These are phyloP conservation scores for Papilio xuthus DNA, from an alignment of 1,140 invertebrate species.

Conservation along the genomic window DNA sequence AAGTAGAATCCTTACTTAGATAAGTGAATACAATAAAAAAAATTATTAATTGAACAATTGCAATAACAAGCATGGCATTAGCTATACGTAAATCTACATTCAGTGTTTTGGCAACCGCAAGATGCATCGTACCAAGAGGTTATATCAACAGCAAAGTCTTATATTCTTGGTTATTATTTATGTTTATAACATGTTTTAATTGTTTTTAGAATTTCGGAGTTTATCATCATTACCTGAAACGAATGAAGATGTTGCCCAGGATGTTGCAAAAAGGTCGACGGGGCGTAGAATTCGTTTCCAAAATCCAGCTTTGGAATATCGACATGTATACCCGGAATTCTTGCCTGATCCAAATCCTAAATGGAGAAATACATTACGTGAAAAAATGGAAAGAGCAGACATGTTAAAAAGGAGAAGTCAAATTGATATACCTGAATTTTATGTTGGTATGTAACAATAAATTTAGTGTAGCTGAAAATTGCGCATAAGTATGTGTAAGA, in stretches of 20 bases:
- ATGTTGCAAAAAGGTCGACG: slow-evolving; percentile 42
- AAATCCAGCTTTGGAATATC: slow-evolving; percentile 79
- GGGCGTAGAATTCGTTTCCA: slow-evolving; percentile 46
- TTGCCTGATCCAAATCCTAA: slow-evolving; percentile 91
- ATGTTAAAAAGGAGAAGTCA: slow-evolving; percentile 93
- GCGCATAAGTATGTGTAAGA: too few species aligned
- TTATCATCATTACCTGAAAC: slow-evolving; percentile 66
- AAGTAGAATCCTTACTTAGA: neutral
- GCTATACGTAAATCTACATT: slow-evolving; percentile 55
- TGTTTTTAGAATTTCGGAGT: slow-evolving; percentile 57
- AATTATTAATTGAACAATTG: neutral
- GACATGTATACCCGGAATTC: slow-evolving; percentile 97
- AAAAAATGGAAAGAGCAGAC: slow-evolving; percentile 95
- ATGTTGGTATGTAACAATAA: slow-evolving; percentile 95
- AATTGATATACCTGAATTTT: slow-evolving; percentile 98
- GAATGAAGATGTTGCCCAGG: slow-evolving; percentile 46
- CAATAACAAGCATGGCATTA: slow-evolving; percentile 55
- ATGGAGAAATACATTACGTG: slow-evolving; percentile 90
- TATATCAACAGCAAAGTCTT: slow-evolving; percentile 45
- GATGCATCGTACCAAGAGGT: slow-evolving; percentile 72
- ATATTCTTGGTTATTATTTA: slow-evolving; percentile 10
- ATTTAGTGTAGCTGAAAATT: too few species aligned
- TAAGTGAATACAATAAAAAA: neutral
- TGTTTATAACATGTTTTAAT: slow-evolving; percentile 10
- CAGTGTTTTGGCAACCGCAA: slow-evolving; percentile 56